Evolutionary conservation across 2,888 invertebrate genomes (phyloP).

Genomic region (Perithous albicinctus): DNA sequence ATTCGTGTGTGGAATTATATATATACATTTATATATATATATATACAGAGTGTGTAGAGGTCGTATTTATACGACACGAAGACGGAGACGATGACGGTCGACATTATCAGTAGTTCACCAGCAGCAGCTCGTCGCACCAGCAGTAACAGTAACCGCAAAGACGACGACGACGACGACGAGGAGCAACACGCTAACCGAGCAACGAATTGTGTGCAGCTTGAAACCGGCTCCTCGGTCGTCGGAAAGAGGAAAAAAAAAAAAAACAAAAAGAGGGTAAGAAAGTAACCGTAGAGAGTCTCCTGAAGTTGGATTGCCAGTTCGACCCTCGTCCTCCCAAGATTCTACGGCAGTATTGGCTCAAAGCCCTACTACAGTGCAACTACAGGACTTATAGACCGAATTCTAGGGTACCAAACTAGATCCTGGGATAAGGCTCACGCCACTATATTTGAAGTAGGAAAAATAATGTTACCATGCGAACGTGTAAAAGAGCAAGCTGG

Average conservation of each 20-base stretch:
- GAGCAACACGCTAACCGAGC: conserved; percentile 4
- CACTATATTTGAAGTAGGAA: background rate
- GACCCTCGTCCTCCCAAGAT: conserved; percentile 11
- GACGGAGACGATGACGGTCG: background rate
- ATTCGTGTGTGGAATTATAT: background rate
- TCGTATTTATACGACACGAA: background rate
- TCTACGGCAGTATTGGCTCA: background rate
- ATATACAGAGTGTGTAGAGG: background rate
- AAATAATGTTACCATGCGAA: background rate
- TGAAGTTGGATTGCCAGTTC: conserved; percentile 18
- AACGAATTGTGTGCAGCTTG: conserved; percentile 14
- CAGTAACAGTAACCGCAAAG: conserved; percentile 25
- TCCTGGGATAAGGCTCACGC: conserved; percentile 32
- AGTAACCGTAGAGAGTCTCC: background rate
- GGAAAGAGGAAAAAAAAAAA: no score
- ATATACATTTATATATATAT: conserved; percentile 10
- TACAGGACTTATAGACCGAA: conserved; percentile 2
- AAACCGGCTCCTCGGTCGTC: background rate
- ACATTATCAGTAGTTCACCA: conserved; percentile 20
- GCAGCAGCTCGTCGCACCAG: background rate
- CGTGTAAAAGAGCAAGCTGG: background rate
- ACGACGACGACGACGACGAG: background rate
- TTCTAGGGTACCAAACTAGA: conserved; percentile 14
- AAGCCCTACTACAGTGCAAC: background rate
- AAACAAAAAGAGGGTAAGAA: conserved; percentile 16